These are phyloP conservation scores for Rhinoderma darwinii DNA, from an alignment of 2,113 vertebrate genomes.

Conservation along the genomic window DNA sequence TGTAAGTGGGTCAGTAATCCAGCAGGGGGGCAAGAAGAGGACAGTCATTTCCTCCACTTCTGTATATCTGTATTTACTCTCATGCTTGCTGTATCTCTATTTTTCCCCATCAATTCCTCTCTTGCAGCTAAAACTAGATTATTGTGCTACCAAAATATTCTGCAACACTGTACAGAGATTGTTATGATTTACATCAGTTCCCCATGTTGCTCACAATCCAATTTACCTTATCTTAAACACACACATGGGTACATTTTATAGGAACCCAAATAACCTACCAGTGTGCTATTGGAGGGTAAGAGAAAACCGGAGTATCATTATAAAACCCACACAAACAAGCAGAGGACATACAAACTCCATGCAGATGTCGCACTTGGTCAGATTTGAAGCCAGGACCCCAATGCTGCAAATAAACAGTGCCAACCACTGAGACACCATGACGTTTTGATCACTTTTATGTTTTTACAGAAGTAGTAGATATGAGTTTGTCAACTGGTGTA, in stretches of 20 bases:
- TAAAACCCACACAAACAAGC: background rate
- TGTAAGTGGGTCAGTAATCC: slow-evolving; percentile 1
- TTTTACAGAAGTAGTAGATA: background rate
- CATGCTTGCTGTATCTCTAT: background rate
- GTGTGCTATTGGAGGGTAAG: background rate
- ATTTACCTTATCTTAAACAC: background rate
- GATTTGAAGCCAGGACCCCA: background rate
- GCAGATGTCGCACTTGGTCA: background rate
- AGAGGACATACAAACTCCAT: background rate
- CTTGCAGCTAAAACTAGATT: background rate
- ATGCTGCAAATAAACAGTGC: background rate
- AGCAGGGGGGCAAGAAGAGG: background rate
- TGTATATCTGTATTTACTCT: background rate
- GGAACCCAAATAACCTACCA: background rate
- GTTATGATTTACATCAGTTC: background rate
- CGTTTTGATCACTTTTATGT: background rate
- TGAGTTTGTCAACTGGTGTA: background rate
- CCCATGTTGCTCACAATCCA: background rate
- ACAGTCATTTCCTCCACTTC: background rate
- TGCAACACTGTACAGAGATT: background rate
- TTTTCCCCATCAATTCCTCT: background rate
- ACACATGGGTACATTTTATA: background rate
- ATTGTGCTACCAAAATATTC: background rate
- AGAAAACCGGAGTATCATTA: background rate
- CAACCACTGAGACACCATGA: background rate